Conservation (phyloP, 2,888 invertebrate species). For the Synergus itoensis region DNA sequence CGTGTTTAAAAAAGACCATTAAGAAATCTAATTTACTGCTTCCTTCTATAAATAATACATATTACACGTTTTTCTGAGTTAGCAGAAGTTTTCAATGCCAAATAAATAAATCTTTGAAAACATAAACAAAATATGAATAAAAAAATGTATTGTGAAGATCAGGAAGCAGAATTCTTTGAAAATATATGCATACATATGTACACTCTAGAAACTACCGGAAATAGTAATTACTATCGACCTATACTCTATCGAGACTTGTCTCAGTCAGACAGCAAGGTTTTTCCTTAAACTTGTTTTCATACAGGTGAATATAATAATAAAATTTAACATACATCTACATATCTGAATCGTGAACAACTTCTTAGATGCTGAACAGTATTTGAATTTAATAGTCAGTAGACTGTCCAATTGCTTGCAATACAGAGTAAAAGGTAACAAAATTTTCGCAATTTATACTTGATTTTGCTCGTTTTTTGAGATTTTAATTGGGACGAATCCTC, state of each 20-base stretch:
- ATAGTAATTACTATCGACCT: slow-evolving; percentile 26
- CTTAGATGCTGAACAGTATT: neutral
- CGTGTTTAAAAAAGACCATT: neutral
- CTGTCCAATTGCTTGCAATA: neutral
- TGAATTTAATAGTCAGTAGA: neutral
- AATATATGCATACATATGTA: neutral
- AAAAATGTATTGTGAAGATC: slow-evolving; percentile 14
- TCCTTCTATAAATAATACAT: slow-evolving; percentile 27
- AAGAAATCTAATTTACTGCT: slow-evolving; percentile 9
- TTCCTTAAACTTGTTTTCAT: slow-evolving; percentile 15
- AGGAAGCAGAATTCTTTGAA: neutral
- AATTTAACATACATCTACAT: slow-evolving; percentile 21
- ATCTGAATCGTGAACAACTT: neutral
- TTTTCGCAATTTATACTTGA: neutral
- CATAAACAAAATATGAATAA: neutral
- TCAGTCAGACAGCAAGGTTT: slow-evolving; percentile 35
- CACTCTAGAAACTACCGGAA: slow-evolving; percentile 3
- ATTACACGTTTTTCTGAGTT: neutral
- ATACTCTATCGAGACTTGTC: slow-evolving; percentile 4
- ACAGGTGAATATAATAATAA: slow-evolving; percentile 15
- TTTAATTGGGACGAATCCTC: neutral
- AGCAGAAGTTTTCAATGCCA: neutral
- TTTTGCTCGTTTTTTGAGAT: neutral
- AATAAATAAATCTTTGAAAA: slow-evolving; percentile 12
- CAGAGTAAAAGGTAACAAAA: neutral